Conservation (phyloP, 2,888 invertebrate genomes). For the Eupithecia insigniata region DNA sequence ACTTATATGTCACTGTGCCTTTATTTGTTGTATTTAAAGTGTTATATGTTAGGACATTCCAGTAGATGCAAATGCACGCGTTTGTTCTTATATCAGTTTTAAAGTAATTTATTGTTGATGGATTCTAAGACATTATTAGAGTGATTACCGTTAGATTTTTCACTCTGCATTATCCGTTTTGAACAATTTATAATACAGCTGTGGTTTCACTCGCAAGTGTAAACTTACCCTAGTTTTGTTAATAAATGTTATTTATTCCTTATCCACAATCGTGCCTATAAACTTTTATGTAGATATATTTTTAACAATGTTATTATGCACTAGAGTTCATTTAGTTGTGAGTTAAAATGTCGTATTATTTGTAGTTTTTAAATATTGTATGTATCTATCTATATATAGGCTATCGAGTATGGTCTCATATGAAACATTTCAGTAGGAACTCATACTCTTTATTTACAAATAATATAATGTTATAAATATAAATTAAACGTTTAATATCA, state of each 20-base stretch:
- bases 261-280: conserved; percentile 80
- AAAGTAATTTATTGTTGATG: conserved; percentile 34
- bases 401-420: conserved; percentile 79
- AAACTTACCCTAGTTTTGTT: conserved; percentile 68
- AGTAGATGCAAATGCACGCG: conserved; percentile 71
- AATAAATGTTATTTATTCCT: conserved; percentile 73
- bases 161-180: conserved; percentile 23
- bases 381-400: conserved; percentile 65
- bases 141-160: conserved; percentile 16
- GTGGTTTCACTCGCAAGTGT: conserved; percentile 37
- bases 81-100: conserved; percentile 50
- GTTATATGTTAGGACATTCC: conserved; percentile 66
- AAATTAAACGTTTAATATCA: conserved; percentile 82
- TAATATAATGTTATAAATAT: conserved; percentile 84
- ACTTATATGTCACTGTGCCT: conserved; percentile 79
- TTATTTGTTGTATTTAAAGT: conserved; percentile 70
- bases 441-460: conserved; percentile 79
- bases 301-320: conserved; percentile 76
- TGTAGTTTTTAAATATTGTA: conserved; percentile 66
- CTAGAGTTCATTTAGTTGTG: conserved; percentile 74
- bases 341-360: conserved; percentile 69
- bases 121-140: conserved; percentile 27
- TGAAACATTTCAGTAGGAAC: conserved; percentile 77
- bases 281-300: conserved; percentile 54
- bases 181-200: conserved; percentile 9